Conservation (phyloP, 2,888 invertebrate genomes). For the Sesia bembeciformis region DNA sequence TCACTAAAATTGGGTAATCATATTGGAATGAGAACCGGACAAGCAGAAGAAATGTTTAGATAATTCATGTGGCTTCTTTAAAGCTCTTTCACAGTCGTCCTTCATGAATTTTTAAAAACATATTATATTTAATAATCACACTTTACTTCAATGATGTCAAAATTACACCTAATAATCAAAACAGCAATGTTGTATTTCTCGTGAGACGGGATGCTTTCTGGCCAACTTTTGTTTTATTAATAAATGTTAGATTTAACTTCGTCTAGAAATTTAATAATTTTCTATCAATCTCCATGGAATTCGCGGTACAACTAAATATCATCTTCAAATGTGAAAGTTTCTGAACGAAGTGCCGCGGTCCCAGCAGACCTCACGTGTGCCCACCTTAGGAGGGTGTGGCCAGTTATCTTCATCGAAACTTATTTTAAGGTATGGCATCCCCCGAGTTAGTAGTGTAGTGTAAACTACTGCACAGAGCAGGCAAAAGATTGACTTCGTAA, state of each 20-base stretch:
- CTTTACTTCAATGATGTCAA: no score
- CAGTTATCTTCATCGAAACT: conserved; percentile 22
- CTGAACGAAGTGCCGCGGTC: conserved; percentile 25
- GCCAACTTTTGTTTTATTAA: not conserved
- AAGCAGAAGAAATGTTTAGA: no score
- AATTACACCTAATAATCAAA: no score
- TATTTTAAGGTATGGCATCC: conserved; percentile 26
- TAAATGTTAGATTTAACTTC: conserved; percentile 6
- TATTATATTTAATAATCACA: no score
- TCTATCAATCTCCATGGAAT: conserved; percentile 25
- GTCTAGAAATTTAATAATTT: conserved; percentile 48
- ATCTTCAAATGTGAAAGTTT: conserved; percentile 62
- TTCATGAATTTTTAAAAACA: no score
- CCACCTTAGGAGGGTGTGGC: conserved; percentile 19
- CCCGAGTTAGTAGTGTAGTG: conserved; percentile 14
- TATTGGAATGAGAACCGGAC: no score
- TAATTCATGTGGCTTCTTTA: no score
- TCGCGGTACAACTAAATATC: conserved; percentile 39
- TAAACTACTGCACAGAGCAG: conserved; percentile 20
- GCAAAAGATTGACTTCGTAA: not conserved
- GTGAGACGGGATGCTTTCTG: no score
- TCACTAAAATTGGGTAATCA: no score
- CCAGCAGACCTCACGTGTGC: conserved; percentile 21
- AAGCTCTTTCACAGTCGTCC: no score
- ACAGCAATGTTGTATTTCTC: no score